These are phyloP conservation scores for Cepaea nemoralis DNA, from an alignment of 1,140 invertebrate species.

Conservation along the genomic window DNA sequence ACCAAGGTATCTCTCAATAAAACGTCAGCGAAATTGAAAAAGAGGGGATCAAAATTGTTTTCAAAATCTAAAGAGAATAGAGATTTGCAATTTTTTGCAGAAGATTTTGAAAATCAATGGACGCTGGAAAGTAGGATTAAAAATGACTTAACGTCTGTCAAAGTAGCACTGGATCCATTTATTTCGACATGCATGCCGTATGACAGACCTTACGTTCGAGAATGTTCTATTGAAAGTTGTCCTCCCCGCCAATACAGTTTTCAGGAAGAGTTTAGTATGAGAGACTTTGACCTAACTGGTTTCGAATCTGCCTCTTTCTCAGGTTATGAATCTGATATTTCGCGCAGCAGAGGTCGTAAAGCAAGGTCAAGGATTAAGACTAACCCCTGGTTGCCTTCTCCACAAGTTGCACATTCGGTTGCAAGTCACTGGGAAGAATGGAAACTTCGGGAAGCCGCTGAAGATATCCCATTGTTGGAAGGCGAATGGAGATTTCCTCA, in stretches of 20 bases:
- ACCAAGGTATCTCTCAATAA: neutral
- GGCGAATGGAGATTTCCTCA: neutral
- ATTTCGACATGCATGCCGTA: neutral
- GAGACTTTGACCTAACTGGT: constrained; percentile 13
- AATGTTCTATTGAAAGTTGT: constrained; percentile 33
- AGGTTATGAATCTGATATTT: constrained; percentile 34
- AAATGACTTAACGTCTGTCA: neutral
- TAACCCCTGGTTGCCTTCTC: constrained; percentile 81
- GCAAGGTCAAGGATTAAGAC: constrained; percentile 82
- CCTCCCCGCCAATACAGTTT: neutral
- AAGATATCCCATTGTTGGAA: neutral
- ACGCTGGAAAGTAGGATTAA: constrained; percentile 1
- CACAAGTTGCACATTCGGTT: constrained; percentile 33
- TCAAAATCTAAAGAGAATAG: constrained; percentile 24
- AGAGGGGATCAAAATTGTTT: neutral
- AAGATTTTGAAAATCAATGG: neutral
- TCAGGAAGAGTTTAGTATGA: neutral
- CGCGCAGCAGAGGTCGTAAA: neutral
- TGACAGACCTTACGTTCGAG: constrained; percentile 10
- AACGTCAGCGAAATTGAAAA: constrained; percentile 14
- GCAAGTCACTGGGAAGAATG: neutral
- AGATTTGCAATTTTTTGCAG: neutral
- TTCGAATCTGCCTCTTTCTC: constrained; percentile 35
- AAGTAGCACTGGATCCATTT: neutral
- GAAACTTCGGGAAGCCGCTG: neutral